These are phyloP conservation scores for Glomeris marginata DNA, from an alignment of 2,888 invertebrate genomes.

Conservation along the genomic window DNA sequence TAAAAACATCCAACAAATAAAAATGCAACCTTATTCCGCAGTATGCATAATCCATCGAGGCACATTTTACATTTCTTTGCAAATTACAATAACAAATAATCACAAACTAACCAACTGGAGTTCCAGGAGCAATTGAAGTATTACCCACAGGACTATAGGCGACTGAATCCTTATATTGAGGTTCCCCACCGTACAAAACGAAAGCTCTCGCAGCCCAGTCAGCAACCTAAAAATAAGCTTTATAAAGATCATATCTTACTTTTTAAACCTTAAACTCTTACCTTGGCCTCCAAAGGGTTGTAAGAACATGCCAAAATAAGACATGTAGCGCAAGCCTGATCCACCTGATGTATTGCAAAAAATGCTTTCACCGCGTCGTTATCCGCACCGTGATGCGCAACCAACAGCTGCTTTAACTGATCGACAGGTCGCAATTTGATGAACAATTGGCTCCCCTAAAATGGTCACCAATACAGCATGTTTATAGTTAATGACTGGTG, in stretches of 20 bases:
- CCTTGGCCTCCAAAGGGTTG: conserved; percentile 16
- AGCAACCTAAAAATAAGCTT: conserved; percentile 37
- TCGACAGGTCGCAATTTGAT: conserved; percentile 76
- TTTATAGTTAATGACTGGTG: too few relatives aligned
- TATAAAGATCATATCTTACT: conserved; percentile 6
- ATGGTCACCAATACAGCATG: conserved; percentile 16
- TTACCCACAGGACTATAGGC: too few relatives aligned
- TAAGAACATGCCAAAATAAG: conserved; percentile 66
- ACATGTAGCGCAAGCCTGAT: conserved; percentile 81
- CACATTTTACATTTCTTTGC: too few relatives aligned
- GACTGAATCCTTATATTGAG: conserved; percentile 16
- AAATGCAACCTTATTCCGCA: too few relatives aligned
- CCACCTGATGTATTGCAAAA: conserved; percentile 62
- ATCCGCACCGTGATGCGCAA: conserved; percentile 71
- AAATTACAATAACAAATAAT: too few relatives aligned
- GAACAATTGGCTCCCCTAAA: conserved; percentile 61
- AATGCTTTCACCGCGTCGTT: conserved; percentile 68
- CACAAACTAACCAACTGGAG: too few relatives aligned
- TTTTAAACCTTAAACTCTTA: conserved; percentile 1
- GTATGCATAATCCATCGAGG: too few relatives aligned
- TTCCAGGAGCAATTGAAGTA: too few relatives aligned
- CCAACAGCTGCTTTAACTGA: conserved; percentile 60
- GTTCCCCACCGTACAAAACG: conserved; percentile 76
- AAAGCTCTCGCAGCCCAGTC: conserved; percentile 86
- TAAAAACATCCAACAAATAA: too few relatives aligned